Conservation (phyloP, 2,113 vertebrate species). For the Suricata suricatta region DNA sequence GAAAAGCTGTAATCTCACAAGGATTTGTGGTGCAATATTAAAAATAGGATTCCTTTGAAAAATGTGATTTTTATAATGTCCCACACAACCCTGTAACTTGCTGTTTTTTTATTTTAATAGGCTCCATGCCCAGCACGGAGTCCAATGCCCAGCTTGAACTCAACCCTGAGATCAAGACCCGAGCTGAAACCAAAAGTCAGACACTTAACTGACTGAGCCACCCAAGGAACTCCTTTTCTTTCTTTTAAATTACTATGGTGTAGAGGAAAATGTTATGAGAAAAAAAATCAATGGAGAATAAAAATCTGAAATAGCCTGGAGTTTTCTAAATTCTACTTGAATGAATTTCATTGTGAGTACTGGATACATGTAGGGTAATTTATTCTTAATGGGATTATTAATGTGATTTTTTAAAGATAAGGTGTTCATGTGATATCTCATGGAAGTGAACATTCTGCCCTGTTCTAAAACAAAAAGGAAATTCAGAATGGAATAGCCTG, state of each 20-base stretch:
- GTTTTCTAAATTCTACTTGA: neutral
- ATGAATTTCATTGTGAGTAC: neutral
- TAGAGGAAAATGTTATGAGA: neutral
- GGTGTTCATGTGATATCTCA: neutral
- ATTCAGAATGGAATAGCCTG: neutral
- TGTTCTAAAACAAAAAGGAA: neutral
- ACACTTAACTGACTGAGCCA: no score
- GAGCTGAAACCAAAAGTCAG: no score
- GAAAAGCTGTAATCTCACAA: neutral
- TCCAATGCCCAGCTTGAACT: no score
- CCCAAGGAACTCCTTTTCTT: no score
- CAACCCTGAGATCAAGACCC: no score
- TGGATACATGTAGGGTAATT: neutral
- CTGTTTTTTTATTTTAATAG: neutral
- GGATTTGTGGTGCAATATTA: neutral
- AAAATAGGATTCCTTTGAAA: neutral
- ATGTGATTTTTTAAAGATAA: neutral
- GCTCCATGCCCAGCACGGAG: no score
- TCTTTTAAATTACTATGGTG: neutral
- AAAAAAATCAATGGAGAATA: neutral
- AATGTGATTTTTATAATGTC: neutral
- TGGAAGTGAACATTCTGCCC: neutral
- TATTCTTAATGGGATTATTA: conserved; percentile 11
- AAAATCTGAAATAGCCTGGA: neutral
- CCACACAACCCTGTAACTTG: neutral